A percentile compares a stretch with the other conserved stretches of the same genome.
These are phyloP conservation scores for Danionella cerebrum DNA, from an alignment of 2,113 vertebrate species.

Conservation along the genomic window DNA sequence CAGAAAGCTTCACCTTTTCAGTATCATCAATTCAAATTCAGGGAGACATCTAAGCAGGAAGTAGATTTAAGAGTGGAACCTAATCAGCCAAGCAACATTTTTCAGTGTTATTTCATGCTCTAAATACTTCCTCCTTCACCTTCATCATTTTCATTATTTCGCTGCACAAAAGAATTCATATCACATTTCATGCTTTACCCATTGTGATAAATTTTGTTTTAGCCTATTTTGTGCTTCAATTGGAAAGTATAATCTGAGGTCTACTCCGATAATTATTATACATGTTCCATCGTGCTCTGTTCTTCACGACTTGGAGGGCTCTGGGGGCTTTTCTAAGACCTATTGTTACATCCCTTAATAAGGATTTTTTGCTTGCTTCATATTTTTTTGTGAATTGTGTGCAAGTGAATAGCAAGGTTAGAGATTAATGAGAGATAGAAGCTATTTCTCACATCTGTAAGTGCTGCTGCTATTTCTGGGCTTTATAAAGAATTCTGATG, in stretches of 20 bases:
- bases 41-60: not conserved
- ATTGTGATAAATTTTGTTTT: slow-evolving; percentile 46
- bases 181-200: slow-evolving; percentile 35
- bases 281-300: slow-evolving; percentile 23
- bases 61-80: slow-evolving; percentile 6
- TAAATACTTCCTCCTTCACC: slow-evolving; percentile 15
- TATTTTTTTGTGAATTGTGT: slow-evolving; percentile 35
- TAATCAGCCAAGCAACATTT: slow-evolving; percentile 25
- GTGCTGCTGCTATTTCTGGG: slow-evolving; percentile 43
- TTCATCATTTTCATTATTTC: not conserved
- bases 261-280: slow-evolving; percentile 45
- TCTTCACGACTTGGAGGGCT: slow-evolving; percentile 7
- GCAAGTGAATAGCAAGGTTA: slow-evolving; percentile 37
- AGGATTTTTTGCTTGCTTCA: slow-evolving; percentile 37
- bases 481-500: slow-evolving; percentile 19
- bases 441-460: slow-evolving; percentile 37
- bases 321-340: slow-evolving; percentile 44
- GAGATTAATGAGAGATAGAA: slow-evolving; percentile 34
- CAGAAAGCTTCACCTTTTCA: not conserved
- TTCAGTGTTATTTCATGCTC: slow-evolving; percentile 18
- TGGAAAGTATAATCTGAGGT: slow-evolving; percentile 48
- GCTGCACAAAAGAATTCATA: slow-evolving; percentile 48
- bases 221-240: slow-evolving; percentile 50
- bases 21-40: not conserved
- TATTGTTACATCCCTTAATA: slow-evolving; percentile 41